Base-by-base conservation (phyloP, 2,888 invertebrate species). In the Ganaspis brasiliensis region DNA sequence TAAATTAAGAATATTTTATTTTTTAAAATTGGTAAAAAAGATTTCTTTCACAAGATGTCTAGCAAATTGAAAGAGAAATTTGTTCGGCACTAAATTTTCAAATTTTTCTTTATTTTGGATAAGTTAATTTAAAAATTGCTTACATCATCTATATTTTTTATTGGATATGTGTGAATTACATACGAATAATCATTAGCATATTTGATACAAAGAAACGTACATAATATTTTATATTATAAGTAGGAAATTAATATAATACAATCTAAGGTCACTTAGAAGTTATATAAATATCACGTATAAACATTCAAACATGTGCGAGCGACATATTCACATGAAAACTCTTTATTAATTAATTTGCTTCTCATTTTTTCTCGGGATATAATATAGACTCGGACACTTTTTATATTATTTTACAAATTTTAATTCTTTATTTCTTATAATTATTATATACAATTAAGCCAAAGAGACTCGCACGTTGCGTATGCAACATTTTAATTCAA, bases 261-360 rank as follows among this genome's bases (percentile, higher is more conserved):
- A 63, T 63, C 63, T 63, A 67, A 67, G 67, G 67, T 67, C 67
- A 67, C 67, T 67, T 67, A 40, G 21, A 67, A 67, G 40, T 67
- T 67, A 45, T n/a, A 24, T 63, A n/a, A n/a, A n/a, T 19, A 45
- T 61, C 61, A 61, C 61, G 61, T 35, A 61, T 61, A 31, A 61
- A 61, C 35, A 61, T 61, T 37, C 61, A 61, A 35, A 61, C 61
- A 67, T 45, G 24, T 67, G 37, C 9, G 37, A 45, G 67, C 19
- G 45, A 40, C 14, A 45, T 67, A 21, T 45, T 40, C 24, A 67
- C 45, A 45, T 21, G 45, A 24, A 35, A 67, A 21, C 21, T 63
- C 21, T 67, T 10, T 37, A 40, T 40, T 63, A 63, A 40, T 16
- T 14, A 9, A 9, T 35, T 16, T 16, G 19, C 10, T 8, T 59